Base-by-base conservation (phyloP, 1,140 invertebrate species). In the Metaphire vulgaris region DNA sequence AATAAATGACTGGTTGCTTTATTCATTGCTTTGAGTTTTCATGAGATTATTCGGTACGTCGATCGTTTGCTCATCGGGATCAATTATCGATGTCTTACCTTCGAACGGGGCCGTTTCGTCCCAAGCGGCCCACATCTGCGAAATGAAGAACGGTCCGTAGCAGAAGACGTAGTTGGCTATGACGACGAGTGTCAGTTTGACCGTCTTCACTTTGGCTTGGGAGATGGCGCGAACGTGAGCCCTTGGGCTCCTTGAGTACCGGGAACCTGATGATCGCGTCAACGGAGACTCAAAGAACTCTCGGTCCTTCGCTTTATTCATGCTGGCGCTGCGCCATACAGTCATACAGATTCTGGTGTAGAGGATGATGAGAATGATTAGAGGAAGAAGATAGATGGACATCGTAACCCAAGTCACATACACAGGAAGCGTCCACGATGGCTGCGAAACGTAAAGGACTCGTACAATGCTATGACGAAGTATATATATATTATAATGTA, bases 181-280 rank as follows among this genome's bases (percentile, higher is more conserved):
- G 28, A 92, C 91, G 0, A 89, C 89, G 26, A 92, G 84, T 0
- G 91, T 92, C 79, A 92, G 89, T 79, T 91, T 91, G 1, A 92
- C 87, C 0, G 91, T 92, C 82, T 91, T 91, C 77, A 92, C 89
- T 83, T 91, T 91, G 15, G 77, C 68, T 33, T 69, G 77, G 29
- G 69, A 69, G 34, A 77, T 29, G 2, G 33, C 66, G 26, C 74
- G 69, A 29, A 15, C 34, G 1, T 26, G 16, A 1, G 28, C 72
- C 12, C 33, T 66, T 1, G 64, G 68, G n/a, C n/a, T n/a, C n/a
- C n/a, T n/a, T n/a, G n/a, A n/a, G n/a, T n/a, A n/a, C n/a, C n/a
- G n/a, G n/a, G n/a, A n/a, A n/a, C n/a, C n/a, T 56, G 41, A 56
- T 21, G 41, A 56, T 6, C 6, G 41, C 41, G 21, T 56, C 41